Evolutionary conservation across 2,797 vertebrate genomes (phyloP), one percentile per base, ranked within the genome.

Genomic region (Zenarchopterus dispar): DNA sequence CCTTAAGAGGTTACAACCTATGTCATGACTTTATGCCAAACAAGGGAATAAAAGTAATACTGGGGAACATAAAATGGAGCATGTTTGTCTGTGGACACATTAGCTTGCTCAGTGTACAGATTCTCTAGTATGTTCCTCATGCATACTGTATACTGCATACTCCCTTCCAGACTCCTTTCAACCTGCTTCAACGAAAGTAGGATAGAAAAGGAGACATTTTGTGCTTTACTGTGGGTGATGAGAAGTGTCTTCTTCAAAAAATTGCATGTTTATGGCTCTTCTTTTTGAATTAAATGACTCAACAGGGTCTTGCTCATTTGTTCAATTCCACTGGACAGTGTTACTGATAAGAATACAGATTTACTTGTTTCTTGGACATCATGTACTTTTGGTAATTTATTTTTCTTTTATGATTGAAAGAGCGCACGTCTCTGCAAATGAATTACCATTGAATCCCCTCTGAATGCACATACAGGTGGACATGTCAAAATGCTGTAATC

Each of bases 261-360:
- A 79, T 63, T 78, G 41, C 72, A 71, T 51, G 63, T 7, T 22
- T 31, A 10, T 4, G 23, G 39, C 8, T n/a, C n/a, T 28, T 8
- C 21, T 24, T 33, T 22, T n/a, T 36, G 15, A 9, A 36, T 13
- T 24, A 10, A 22, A 53, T 31, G 23, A 10, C 16, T 6, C 13
- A 13, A 23, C 10, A 15, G 8, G 19, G 15, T 43, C 18, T 50
- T 43, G 18, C 16, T n/a, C 16, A 21, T 9, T 54, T 56, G 5
- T 57, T 60, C 77, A 50, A 67, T 62, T 46, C 8, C 28, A 21
- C 17, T 31, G 52, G 41, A 39, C 24, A 3, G 0, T 41, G 62
- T 55, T 78, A 74, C 63, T 68, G 54, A 75, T 73, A 56, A 61
- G 58, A 67, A 68, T 75, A 67, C 57, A 65, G 19, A 77, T 77